Base-by-base conservation (phyloP, 2,113 vertebrate genomes). In the Sylvilagus bachmani region DNA sequence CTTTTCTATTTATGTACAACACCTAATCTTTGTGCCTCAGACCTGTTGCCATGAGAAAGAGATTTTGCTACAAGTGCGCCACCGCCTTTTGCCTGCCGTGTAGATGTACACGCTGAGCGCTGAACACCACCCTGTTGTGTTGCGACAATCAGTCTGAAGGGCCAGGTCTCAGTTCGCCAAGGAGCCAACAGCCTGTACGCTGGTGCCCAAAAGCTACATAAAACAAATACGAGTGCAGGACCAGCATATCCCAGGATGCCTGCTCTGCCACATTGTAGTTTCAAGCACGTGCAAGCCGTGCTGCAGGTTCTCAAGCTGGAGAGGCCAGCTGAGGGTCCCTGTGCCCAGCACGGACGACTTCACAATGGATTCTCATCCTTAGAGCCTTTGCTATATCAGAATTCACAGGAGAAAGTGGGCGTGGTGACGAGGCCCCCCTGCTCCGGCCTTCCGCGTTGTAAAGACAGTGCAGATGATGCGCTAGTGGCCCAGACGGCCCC, bases 1-100 rank as follows among this genome's bases (percentile, higher is more conserved):
- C 66, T 93, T 96, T 33, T 36, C 11, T 85, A 44, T 88, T 71
- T 78, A 16, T n/a, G 10, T 66, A 21, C 6, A 61, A 58, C 64
- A 58, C 58, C 58, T 38, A 11, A 67, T 64, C 73, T 92, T 88
- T 89, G 89, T 87, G 55, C 86, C 86, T 86, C 67, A 51, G 38
- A 82, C 74, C n/a, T 51, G n/a, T 64, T 27, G 81, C 49, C 73
- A 44, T 29, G 31, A 27, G 38, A 62, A 78, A 83, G 44, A 12
- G 44, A 73, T 66, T 67, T 49, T 36, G 75, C 49, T 81, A 31
- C 74, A 62, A 66, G 77, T 22, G n/a, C 10, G 14, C 36, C 16
- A 17, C 51, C 33, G 27, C 67, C 27, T 27, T 33, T 84, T 38
- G 21, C 78, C 79, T 73, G 82, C 69, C 2, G 21, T 2, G 1